Percentiles rank a stretch among this genome's conserved stretches.
These are phyloP conservation scores for Xylophagus ater DNA, from an alignment of 2,888 invertebrate genomes.

Conservation along the genomic window DNA sequence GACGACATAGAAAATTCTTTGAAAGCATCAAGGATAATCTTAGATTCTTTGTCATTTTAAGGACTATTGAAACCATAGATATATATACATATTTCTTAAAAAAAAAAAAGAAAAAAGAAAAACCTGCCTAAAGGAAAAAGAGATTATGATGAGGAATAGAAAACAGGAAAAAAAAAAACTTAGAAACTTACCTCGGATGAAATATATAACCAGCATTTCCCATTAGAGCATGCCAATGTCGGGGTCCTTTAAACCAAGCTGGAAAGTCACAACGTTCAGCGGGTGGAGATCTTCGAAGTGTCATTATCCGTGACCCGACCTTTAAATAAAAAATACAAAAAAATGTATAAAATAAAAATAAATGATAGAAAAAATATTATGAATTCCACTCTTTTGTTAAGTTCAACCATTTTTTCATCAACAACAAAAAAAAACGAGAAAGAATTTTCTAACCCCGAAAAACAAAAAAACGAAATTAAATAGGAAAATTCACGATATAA, in stretches of 20 bases:
- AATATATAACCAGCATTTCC: conserved; percentile 76
- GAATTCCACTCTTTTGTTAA: too few relatives aligned
- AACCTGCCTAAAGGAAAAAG: conserved; percentile 1
- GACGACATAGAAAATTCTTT: conserved; percentile 5
- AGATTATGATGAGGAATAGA: background rate
- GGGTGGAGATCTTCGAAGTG: conserved; percentile 36
- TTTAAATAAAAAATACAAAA: conserved; percentile 17
- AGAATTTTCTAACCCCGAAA: background rate
- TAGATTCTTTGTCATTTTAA: conserved; percentile 12
- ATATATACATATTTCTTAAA: background rate
- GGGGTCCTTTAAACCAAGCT: conserved; percentile 70
- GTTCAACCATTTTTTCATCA: conserved; percentile 3
- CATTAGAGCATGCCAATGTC: conserved; percentile 84
- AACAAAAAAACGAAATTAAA: conserved; percentile 7
- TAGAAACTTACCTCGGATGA: conserved; percentile 48
- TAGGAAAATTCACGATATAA: too few relatives aligned
- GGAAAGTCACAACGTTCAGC: conserved; percentile 66
- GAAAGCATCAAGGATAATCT: conserved; percentile 11
- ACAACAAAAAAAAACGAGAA: conserved; percentile 4
- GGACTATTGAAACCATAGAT: conserved; percentile 7
- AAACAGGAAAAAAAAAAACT: conserved; percentile 12
- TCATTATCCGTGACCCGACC: conserved; percentile 41
- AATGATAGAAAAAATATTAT: conserved; percentile 2
- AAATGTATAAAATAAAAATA: conserved; percentile 2
- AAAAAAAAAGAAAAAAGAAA: background rate